Base-by-base conservation (phyloP, 2,113 vertebrate species). In the Clinocottus analis region DNA sequence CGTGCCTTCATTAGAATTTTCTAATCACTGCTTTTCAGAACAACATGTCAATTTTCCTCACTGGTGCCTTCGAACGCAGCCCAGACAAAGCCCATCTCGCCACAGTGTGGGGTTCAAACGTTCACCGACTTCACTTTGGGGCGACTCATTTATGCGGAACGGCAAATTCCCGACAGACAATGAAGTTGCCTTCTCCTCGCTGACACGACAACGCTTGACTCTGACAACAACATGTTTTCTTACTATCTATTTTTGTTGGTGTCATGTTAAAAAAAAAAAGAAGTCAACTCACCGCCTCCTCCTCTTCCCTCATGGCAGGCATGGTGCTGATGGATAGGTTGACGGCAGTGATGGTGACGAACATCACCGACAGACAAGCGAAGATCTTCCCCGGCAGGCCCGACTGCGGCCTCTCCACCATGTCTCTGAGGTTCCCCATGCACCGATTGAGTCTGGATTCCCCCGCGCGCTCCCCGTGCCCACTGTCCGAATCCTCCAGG, bases 241-340 rank as follows among this genome's bases (percentile, higher is more conserved):
- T 19, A 17, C 7, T 25, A 5, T 45, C 31, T 45, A 29, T 53
- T 45, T 16, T 0, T n/a, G 33, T 0, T n/a, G 33, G 33, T 31
- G 16, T 33, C 4, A n/a, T 29, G 39, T 63, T 59, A 39, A 65
- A 77, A 27, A n/a, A n/a, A n/a, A n/a, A n/a, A 19, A 25, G 16
- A 25, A 8, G 47, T 37, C 12, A 13, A 87, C 97, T 97, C 94
- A 99, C 98, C 92, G 92, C 94, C 92, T 99, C 97, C 89, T 99
- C 97, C 25, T 99, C 98, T 76, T 96, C 96, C 86, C 98, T 95
- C 94, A 99, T 94, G 84, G 95, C 96, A 29, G 98, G 98, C 97
- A 99, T 96, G 90, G 98, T 99, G 95, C 98, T 99, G 93, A 99
- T 97, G 72, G 97, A 99, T 25, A 99, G 96, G 90, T 99, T 99